These are phyloP conservation scores for Gymnocypris eckloni DNA, from an alignment of 2,797 vertebrate species.

Conservation along the genomic window DNA sequence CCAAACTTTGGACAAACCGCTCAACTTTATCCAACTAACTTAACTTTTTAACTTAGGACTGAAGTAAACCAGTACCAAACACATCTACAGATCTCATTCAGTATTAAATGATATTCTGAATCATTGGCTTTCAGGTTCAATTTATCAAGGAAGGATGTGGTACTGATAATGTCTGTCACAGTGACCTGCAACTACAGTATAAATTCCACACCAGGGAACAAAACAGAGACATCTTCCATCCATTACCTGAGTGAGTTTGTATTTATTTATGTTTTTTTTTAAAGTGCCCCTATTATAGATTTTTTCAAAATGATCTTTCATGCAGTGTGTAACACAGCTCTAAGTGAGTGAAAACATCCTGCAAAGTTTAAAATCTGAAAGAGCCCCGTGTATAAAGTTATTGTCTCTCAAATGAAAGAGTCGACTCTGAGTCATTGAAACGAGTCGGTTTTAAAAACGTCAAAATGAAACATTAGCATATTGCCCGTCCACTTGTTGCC, in stretches of 20 bases:
- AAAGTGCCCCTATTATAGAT: too few species aligned
- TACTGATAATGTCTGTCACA: conserved; percentile 84
- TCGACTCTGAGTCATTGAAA: too few species aligned
- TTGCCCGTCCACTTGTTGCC: too few species aligned
- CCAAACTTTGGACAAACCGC: not conserved
- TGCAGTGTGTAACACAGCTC: too few species aligned
- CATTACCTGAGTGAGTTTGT: conserved; percentile 81
- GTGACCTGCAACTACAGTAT: conserved; percentile 86
- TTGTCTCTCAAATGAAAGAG: too few species aligned
- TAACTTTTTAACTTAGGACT: not conserved
- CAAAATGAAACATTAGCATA: too few species aligned
- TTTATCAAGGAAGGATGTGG: conserved; percentile 95
- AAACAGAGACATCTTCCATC: conserved; percentile 77
- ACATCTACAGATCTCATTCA: not conserved
- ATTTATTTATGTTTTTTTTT: too few species aligned
- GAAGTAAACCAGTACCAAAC: not conserved
- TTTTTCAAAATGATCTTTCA: too few species aligned
- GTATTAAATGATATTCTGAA: not conserved
- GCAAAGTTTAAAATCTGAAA: too few species aligned
- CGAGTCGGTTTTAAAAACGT: too few species aligned
- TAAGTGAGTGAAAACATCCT: too few species aligned
- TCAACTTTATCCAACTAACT: not conserved
- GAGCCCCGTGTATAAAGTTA: too few species aligned
- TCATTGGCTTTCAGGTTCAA: conserved; percentile 77
- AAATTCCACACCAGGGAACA: conserved; percentile 80